Conservation (phyloP, 2,888 invertebrate genomes). For the Thymelicus acteon region DNA sequence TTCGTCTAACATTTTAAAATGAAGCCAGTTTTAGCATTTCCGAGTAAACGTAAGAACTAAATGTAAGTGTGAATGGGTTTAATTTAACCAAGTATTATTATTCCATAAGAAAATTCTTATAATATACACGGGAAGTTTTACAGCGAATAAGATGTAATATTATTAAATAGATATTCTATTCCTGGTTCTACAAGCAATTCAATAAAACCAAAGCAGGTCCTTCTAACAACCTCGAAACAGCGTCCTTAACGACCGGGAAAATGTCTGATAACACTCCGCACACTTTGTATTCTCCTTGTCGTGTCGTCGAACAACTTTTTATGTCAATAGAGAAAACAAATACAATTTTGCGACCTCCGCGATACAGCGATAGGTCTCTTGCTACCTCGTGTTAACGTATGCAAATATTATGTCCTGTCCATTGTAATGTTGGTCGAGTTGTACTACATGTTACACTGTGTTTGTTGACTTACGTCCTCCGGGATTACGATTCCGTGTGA, state of each 20-base stretch:
- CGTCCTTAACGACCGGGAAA: neutral
- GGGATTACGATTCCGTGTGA: conserved; percentile 27
- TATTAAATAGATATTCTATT: too few species aligned
- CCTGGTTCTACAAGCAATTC: neutral
- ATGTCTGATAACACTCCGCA: neutral
- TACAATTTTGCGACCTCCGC: conserved; percentile 21
- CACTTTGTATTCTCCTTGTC: conserved; percentile 19
- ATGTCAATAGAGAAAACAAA: conserved; percentile 27
- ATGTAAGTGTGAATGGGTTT: neutral
- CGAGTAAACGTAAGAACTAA: neutral
- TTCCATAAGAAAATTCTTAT: neutral
- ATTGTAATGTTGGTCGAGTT: conserved; percentile 14
- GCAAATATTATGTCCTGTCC: conserved; percentile 29
- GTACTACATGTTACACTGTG: conserved; percentile 11
- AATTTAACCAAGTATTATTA: neutral
- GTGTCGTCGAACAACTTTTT: conserved; percentile 24
- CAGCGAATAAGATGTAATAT: neutral
- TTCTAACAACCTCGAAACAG: neutral
- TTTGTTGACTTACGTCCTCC: conserved; percentile 23
- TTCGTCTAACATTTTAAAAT: neutral
- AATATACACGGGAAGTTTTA: neutral
- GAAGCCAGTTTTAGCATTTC: neutral
- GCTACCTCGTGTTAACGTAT: conserved; percentile 30
- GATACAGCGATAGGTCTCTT: conserved; percentile 21
- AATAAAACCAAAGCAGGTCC: neutral